Conservation (phyloP, 2,113 vertebrate genomes). For the Saguinus imperator region DNA sequence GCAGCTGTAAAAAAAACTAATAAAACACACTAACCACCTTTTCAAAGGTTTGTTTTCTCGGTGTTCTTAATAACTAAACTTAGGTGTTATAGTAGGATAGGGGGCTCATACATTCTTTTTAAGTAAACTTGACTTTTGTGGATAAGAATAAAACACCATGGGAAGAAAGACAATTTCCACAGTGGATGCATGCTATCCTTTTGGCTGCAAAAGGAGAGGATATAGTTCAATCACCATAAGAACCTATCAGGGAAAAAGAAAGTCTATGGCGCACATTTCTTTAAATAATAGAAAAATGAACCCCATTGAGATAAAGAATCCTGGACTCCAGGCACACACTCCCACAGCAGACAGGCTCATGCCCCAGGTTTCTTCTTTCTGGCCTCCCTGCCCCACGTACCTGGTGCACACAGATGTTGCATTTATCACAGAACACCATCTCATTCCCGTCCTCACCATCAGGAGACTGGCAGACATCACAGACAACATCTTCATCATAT, state of each 20-base stretch:
- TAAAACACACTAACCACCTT: background rate
- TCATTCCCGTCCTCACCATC: conserved; percentile 98
- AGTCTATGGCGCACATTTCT: background rate
- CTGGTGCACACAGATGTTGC: conserved; percentile 99
- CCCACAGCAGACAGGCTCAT: background rate
- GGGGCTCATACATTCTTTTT: background rate
- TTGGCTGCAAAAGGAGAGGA: background rate
- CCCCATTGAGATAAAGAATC: accelerated
- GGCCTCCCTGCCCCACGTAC: conserved; percentile 75
- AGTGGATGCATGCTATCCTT: background rate
- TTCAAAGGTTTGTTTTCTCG: background rate
- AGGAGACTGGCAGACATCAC: conserved; percentile 97
- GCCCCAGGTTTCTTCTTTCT: background rate
- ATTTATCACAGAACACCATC: conserved; percentile 99
- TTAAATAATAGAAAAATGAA: accelerated
- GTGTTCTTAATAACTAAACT: background rate
- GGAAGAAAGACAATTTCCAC: background rate
- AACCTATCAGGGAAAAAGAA: accelerated
- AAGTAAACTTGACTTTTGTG: background rate
- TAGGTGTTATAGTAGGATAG: background rate
- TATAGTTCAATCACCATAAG: background rate
- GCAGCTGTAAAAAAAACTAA: background rate
- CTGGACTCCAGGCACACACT: background rate
- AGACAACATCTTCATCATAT: conserved; percentile 98
- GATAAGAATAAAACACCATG: background rate